Base-by-base conservation (phyloP, 1,140 invertebrate genomes). In the Rhysida immarginata region DNA sequence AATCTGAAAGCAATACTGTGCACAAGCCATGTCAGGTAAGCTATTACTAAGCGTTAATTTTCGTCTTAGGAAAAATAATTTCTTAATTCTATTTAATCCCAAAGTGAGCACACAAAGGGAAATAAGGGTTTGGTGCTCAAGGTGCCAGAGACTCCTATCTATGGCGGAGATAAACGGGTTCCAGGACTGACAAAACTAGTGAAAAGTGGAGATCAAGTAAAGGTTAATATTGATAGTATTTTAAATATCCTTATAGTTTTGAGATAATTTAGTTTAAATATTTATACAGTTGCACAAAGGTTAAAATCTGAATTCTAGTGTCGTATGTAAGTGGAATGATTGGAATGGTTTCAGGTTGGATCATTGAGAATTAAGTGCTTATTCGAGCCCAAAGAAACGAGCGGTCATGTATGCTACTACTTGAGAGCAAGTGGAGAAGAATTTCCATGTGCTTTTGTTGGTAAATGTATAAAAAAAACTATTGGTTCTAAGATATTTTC, bases 361-460 rank as follows among this genome's bases (percentile, higher is more conserved):
- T 72, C 73, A 50, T 71, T 96, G 11, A 77, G 81, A 58, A 80
- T 97, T 0, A 71, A 77, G 54, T 96, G 91, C 70, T 66, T 96
- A 14, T 81, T 78, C 57, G 98, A 95, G 26, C 95, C 95, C 0
- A 97, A 95, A 67, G 95, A 99, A 64, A 98, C 95, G 0, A 76
- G 75, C 5, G 93, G 93, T 0, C 94, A 98, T 64, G 87, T 98
- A 62, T 98, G 89, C 68, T 95, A 92, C 66, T 85, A 78, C 67
- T 71, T 93, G 14, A 78, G 78, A 13, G 61, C 74, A 42, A 64
- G 69, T 1, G 73, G 76, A 56, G 72, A 71, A 25, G 65, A 78
- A 52, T 63, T 77, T 14, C 76, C 79, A 43, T 82, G 79, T 46
- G 91, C 97, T 16, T 99, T 99, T 67, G 97, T 93, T 62, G 92